Evolutionary conservation across 2,888 invertebrate genomes (phyloP).

Genomic region (Alviniconcha strummeri): DNA sequence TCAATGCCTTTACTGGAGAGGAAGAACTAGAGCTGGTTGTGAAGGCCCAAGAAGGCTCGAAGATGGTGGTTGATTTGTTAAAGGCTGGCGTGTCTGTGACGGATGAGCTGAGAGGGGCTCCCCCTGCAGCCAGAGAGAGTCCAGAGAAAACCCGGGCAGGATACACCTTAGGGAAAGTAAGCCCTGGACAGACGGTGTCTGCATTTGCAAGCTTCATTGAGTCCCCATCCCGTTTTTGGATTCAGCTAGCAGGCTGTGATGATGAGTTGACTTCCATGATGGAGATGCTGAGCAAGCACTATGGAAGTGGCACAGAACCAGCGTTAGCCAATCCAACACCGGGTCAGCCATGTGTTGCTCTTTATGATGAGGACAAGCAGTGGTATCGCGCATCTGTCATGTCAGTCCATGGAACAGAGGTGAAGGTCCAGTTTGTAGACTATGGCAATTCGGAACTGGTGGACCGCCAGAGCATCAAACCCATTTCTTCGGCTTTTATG

Average conservation of each 20-base stretch:
- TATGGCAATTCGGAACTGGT: conserved; percentile 65
- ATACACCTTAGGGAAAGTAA: conserved; percentile 21
- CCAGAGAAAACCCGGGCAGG: neutral
- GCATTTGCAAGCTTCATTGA: conserved; percentile 56
- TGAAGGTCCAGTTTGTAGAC: conserved; percentile 62
- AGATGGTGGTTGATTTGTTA: conserved; percentile 32
- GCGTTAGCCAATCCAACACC: conserved; percentile 27
- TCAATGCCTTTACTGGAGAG: conserved; percentile 37
- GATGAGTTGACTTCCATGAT: conserved; percentile 72
- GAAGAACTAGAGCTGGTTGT: conserved; percentile 31
- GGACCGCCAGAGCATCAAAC: conserved; percentile 32
- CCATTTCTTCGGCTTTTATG: conserved; percentile 38
- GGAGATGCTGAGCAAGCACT: conserved; percentile 72
- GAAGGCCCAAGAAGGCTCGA: conserved; percentile 18
- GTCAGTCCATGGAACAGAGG: conserved; percentile 41
- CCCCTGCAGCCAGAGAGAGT: neutral
- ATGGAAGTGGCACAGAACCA: conserved; percentile 61
- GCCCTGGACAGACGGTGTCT: conserved; percentile 33
- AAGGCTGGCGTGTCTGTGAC: conserved; percentile 31
- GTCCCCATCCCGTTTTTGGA: conserved; percentile 76
- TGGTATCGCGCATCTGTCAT: conserved; percentile 63
- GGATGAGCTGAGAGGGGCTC: conserved; percentile 22
- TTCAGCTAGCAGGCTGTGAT: conserved; percentile 77
- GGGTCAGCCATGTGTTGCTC: conserved; percentile 79
- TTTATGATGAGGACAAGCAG: conserved; percentile 73